These are phyloP conservation scores for Agelas oroides DNA, from an alignment of 37 sponge, comb jelly and placozoan species.

Conservation along the genomic window DNA sequence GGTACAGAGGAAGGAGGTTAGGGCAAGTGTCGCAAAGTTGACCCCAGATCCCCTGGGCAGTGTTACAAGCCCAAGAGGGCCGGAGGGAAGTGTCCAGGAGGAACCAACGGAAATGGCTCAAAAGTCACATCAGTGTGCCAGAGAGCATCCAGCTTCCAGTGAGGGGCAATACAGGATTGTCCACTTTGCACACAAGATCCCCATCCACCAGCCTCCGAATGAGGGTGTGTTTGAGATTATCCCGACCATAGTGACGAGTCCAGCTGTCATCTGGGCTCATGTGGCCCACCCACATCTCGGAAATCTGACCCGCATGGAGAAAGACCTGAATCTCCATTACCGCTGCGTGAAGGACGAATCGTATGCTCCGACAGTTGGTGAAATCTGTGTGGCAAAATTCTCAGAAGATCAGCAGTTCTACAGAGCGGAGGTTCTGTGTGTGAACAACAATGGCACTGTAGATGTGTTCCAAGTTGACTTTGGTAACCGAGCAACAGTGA, in stretches of 20 bases:
- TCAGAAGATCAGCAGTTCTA: constrained; percentile 55
- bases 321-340: constrained; percentile 51
- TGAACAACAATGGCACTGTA: constrained; percentile 48
- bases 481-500: constrained; percentile 56
- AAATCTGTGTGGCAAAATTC: constrained; percentile 60
- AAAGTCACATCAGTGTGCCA: too few species aligned
- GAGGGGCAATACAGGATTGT: neutral
- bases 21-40: too few species aligned
- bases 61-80: neutral
- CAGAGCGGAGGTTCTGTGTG: constrained; percentile 51
- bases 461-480: constrained; percentile 61
- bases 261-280: constrained; percentile 70
- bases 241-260: constrained; percentile 55
- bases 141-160: too few species aligned
- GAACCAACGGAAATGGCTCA: too few species aligned
- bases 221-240: constrained; percentile 31
- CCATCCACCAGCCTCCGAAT: constrained; percentile 31
- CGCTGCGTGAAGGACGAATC: neutral
- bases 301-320: constrained; percentile 31
- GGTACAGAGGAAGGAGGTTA: too few species aligned
- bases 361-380: constrained; percentile 54
- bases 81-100: neutral
- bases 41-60: neutral
- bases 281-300: constrained; percentile 34
- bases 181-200: constrained; percentile 22